Conservation (phyloP, 1,140 invertebrate genomes). For the Ceratina calcarata region DNA sequence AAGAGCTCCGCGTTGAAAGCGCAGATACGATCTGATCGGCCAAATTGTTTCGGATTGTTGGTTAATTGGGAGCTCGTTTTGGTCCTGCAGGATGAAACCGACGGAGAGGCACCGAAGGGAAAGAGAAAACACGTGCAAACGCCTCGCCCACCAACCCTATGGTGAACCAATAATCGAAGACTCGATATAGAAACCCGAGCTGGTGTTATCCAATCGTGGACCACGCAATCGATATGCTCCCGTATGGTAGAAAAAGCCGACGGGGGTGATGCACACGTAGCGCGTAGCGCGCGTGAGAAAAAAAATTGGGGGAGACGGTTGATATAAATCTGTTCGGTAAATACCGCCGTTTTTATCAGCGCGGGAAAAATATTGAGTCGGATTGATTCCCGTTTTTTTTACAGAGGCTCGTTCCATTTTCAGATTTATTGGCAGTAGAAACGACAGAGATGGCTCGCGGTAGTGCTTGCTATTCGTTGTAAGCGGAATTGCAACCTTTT, state of each 20-base stretch:
- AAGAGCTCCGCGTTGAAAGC: conserved; percentile 38
- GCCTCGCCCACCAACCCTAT: conserved; percentile 67
- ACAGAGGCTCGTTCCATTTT: not conserved
- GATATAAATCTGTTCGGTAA: conserved; percentile 52
- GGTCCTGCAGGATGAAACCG: conserved; percentile 38
- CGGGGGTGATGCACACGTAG: conserved; percentile 6
- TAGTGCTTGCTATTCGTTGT: no score
- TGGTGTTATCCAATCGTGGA: conserved; percentile 58
- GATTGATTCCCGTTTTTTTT: conserved; percentile 12
- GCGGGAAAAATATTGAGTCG: conserved; percentile 42
- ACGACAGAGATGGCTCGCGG: no score
- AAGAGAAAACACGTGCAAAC: conserved; percentile 46
- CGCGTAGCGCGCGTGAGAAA: not conserved
- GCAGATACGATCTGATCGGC: conserved; percentile 74
- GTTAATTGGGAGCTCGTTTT: conserved; percentile 78
- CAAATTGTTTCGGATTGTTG: conserved; percentile 79
- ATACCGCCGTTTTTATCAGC: conserved; percentile 52
- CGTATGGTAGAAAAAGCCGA: not conserved
- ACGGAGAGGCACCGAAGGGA: not conserved
- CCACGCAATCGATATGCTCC: conserved; percentile 55
- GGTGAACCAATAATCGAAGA: conserved; percentile 66
- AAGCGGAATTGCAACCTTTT: no score
- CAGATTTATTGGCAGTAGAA: no score
- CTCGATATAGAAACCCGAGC: conserved; percentile 52
- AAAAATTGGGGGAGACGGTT: not conserved